Base-by-base conservation (phyloP, 1,140 invertebrate species). In the Polypedilum pembai region DNA sequence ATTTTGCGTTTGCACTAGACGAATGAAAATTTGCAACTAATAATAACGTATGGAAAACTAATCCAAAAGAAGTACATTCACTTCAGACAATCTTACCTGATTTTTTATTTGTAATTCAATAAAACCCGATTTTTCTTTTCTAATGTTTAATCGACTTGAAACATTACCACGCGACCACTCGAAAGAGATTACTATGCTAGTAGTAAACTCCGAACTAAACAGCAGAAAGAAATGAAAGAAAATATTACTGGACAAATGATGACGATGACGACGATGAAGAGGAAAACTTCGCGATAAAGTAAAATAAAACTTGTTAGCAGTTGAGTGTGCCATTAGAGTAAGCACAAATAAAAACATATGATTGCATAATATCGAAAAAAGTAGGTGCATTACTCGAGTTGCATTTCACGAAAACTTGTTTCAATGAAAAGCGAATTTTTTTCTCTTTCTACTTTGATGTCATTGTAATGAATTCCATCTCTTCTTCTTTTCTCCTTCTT, bases 331-430 rank as follows among this genome's bases (percentile, higher is more conserved):
- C n/a, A 56, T 15, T 56, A 15, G 45, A 56, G 45, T 56, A 56
- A 33, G 24, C 5, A 33, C 24, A 33, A 33, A 33, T 33, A 33
- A 33, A 33, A 56, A 56, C 45, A 56, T 56, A 56, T 56, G 45
- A 56, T 56, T 56, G 45, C n/a, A n/a, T n/a, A 56, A 56, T 56
- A 56, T 56, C 45, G 15, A 56, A 56, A 4, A 56, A 56, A 56
- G 12, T 56, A 56, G 45, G 45, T 56, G n/a, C 45, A n/a, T 56
- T 56, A 56, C 45, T 56, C 4, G 45, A n/a, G 8, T 56, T 4
- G 45, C 4, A n/a, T 12, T n/a, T 56, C n/a, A 12, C 45, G 45
- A 12, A 56, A 56, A 56, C 45, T 56, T 56, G 45, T 56, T 56
- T 56, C 45, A 56, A 56, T n/a, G 3, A 56, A 56, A 56, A 56